Base-by-base conservation (phyloP, 2,888 invertebrate genomes). In the Scrobipalpa atriplicella region DNA sequence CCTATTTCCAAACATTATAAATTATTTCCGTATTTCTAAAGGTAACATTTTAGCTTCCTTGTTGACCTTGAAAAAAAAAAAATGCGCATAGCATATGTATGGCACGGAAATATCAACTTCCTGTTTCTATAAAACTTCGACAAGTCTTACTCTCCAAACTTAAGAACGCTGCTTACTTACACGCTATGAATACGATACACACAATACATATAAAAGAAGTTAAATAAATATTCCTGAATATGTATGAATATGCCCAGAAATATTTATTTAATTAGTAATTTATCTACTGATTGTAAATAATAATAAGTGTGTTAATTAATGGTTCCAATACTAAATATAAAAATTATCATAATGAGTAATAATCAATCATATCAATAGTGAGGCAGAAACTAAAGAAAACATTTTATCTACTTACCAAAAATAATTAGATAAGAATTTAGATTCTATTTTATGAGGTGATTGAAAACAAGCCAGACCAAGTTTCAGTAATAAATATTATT, bases 341-440 rank as follows among this genome's bases (percentile, higher is more conserved):
- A 11, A 39, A 39, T 10, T 6, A 43, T 3, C 43, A 43, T 3
- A 3, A 29, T 29, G 29, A 43, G 1, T 43, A 43, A 11, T 43
- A 11, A 13, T 43, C 43, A 3, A 43, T 13, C 11, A 43, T 13
- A 43, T 13, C 13, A 11, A 43, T 43, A 43, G 29, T 43, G 43
- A 11, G 13, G 13, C 6, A 41, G 41, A 43, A 43, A 43, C 6
- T n/a, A 13, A 47, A 47, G n/a, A 16, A 47, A 43, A 47, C 16
- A 8, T 16, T 16, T 47, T 47, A 47, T 47, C 47, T 47, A 47
- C 47, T 47, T 47, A 47, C 47, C 47, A 47, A 47, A n/a, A 47
- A 13, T 47, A 10, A 47, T 16, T n/a, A 16, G 47, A 47, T 47
- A 47, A 47, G 16, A 47, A 43, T 13, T 43, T 13, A 11, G 43